phyloP scores from a whole-genome alignment of 2,888 invertebrate genomes.

The Hydraecia micacea region DNA sequence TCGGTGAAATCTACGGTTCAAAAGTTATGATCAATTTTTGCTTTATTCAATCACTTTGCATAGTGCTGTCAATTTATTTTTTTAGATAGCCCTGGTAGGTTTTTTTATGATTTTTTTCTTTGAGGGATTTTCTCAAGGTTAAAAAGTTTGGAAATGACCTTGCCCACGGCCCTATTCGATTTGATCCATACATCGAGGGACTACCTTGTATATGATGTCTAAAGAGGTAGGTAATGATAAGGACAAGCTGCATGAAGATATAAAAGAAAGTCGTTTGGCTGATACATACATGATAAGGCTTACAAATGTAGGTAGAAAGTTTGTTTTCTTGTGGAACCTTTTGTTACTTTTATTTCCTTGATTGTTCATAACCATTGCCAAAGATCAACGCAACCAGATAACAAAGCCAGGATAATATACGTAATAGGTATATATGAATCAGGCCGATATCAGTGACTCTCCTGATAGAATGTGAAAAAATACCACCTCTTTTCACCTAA shows the following conservation, averaged over 20 bases:
- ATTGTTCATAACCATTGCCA: neutral
- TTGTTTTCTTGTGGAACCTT: constrained; percentile 10
- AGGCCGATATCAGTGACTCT: neutral
- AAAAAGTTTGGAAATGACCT: no score
- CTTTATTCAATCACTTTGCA: no score
- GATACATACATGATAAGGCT: neutral
- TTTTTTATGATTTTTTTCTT: no score
- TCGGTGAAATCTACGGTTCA: no score
- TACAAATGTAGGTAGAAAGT: neutral
- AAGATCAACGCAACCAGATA: neutral
- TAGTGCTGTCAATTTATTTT: no score
- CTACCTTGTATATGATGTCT: no score
- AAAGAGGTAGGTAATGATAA: neutral
- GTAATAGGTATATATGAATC: neutral
- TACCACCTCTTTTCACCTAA: neutral
- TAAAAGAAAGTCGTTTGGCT: constrained; percentile 12
- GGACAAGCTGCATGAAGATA: constrained; percentile 6
- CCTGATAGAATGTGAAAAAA: neutral
- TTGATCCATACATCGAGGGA: no score
- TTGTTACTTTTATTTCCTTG: neutral
- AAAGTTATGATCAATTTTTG: no score
- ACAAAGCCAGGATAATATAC: neutral
- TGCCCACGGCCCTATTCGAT: no score
- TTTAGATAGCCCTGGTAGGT: no score
- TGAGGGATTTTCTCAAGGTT: no score